Evolutionary conservation across 2,888 invertebrate genomes (phyloP).

Genomic region (Apotomis turbidana): DNA sequence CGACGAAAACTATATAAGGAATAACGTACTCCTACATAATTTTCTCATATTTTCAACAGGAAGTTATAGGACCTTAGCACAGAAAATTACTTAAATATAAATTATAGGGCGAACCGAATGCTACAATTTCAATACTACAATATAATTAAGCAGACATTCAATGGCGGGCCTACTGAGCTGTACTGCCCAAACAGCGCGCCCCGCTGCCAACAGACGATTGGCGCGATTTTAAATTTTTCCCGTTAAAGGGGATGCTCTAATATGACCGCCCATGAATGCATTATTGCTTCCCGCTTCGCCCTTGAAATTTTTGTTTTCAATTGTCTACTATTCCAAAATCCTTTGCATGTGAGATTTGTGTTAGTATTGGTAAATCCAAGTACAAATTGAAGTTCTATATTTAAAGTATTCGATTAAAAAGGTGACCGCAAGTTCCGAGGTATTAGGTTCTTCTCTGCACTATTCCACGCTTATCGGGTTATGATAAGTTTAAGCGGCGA

Average conservation of each 20-base stretch:
- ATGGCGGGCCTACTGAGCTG: background rate
- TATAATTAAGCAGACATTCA: background rate
- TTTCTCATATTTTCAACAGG: background rate
- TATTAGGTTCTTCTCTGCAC: too few species aligned
- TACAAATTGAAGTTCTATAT: background rate
- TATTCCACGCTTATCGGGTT: too few species aligned
- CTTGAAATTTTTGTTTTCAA: conserved; percentile 44
- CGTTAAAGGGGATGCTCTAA: background rate
- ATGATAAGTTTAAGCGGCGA: too few species aligned
- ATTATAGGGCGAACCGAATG: conserved; percentile 35
- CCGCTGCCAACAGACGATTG: background rate
- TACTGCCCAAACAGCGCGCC: background rate
- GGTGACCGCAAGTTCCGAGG: background rate
- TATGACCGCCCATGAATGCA: conserved; percentile 10
- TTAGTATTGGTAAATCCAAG: conserved; percentile 32
- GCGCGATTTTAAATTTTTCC: too few species aligned
- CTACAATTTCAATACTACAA: conserved; percentile 2
- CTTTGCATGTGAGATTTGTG: conserved; percentile 38
- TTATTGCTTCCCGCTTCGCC: conserved; percentile 37
- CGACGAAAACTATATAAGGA: conserved; percentile 9
- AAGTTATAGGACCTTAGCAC: conserved; percentile 3
- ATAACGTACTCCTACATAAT: conserved; percentile 3
- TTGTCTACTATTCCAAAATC: conserved; percentile 42
- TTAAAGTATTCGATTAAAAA: background rate
- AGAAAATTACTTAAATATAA: background rate